Base-by-base conservation (phyloP, 1,140 invertebrate genomes). In the Halictus rubicundus region DNA sequence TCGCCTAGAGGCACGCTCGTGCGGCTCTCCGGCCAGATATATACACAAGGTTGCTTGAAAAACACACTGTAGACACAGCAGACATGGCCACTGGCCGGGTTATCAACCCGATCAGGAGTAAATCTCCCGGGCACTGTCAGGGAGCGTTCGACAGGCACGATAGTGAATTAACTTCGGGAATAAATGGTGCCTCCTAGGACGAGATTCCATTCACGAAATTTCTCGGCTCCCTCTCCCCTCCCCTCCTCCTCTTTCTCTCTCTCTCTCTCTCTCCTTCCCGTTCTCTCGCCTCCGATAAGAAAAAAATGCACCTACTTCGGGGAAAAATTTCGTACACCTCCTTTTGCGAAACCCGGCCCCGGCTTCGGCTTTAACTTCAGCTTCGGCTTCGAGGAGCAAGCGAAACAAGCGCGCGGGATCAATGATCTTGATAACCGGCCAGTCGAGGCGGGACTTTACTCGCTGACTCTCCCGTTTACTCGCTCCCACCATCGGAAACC, bases 131-230 rank as follows among this genome's bases (percentile, higher is more conserved):
- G 68, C 78, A 78, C 81, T 86, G 85, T 87, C 84, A 86, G 85
- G 78, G 74, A 86, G 25, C 86, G 74, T 88, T 87, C 86, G 86
- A 88, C 86, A 87, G 82, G 60, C 74, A 75, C 82, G 86, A 86
- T 87, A 87, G 86, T 81, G 85, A 88, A 88, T 88, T 87, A 88
- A 88, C 86, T 87, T 73, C 73, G 80, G 32, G 84, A 85, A 87
- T 88, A 88, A 88, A 84, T 88, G 80, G 86, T 85, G 74, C 86
- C 83, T 85, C 86, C 86, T 88, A 87, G 86, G 83, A 84, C 69
- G 68, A 80, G 85, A 87, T 86, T 88, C 86, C 83, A 87, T 88
- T 88, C 80, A 88, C 86, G 61, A 85, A 85, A 87, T 86, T 86
- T 86, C 84, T 80, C 71, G 60, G 75, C 54, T 1, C 19, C 2